Base-by-base conservation (phyloP, 2,797 vertebrate species). In the Scomberomorus guttatus region DNA sequence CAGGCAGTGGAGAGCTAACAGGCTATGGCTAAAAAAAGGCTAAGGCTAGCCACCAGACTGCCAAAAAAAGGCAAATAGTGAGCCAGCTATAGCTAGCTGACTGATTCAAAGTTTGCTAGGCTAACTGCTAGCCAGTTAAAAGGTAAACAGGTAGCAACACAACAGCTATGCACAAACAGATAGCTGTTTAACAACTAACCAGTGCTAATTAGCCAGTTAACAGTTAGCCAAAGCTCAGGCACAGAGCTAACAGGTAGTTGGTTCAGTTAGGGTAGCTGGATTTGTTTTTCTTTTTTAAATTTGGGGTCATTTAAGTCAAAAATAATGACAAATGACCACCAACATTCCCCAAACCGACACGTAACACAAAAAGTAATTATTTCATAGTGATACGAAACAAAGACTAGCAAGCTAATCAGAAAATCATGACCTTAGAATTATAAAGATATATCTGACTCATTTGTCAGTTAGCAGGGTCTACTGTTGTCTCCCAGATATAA, bases 1-100 rank as follows among this genome's bases (percentile, higher is more conserved):
- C 57, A 44, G 87, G 90, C 88, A 90, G 91, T 90, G 83, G 76
- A 87, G 75, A 79, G 90, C 90, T 91, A 86, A 87, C 68, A 84
- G 57, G 77, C 83, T 90, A 92, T 85, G 84, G 88, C 87, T 91
- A 85, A 86, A 72, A 65, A 70, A 71, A 68, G 86, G 86, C 90
- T 91, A 88, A 85, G 55, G 80, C 77, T 90, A 86, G 81, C 83
- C 68, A 73, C 65, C 79, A 81, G 66, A 83, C 87, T 73, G 87
- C 86, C 79, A 84, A 82, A 82, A 32, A 59, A 86, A 89, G 89
- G 89, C 87, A 82, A 87, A 84, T 2, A 27, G 78, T 75, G 29
- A 80, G 72, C 75, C 73, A 81, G 81, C 76, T 79, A 60, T 24
- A 29, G 83, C 29, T 86, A 80, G 65, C 81, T 22, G 66, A 79